Evolutionary conservation across 2,113 vertebrate species (phyloP).

Genomic region (Alligator mississippiensis): DNA sequence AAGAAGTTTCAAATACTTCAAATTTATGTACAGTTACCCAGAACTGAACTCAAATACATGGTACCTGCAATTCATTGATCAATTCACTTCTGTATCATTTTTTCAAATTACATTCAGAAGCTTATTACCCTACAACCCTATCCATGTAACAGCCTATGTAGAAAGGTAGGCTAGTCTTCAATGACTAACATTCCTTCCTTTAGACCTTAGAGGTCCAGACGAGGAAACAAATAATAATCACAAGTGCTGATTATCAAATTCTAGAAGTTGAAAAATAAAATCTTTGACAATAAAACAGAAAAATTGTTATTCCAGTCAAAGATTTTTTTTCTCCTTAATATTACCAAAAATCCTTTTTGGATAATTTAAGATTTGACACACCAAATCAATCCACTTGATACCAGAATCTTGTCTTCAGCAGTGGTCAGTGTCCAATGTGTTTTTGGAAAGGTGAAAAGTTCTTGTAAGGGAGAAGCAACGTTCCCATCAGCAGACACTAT

Average conservation of each 20-base stretch:
- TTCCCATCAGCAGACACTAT: background rate
- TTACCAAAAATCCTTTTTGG: background rate
- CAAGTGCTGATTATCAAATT: background rate
- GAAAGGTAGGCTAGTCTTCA: accelerated
- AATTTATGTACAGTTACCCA: background rate
- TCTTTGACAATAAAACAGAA: background rate
- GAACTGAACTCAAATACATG: background rate
- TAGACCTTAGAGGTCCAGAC: accelerated
- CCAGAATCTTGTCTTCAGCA: background rate
- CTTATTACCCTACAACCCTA: accelerated
- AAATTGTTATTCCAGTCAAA: background rate
- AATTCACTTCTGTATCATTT: background rate
- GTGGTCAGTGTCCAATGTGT: background rate
- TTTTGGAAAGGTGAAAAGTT: background rate
- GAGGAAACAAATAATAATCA: background rate
- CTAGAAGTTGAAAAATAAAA: background rate
- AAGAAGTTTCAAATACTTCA: background rate
- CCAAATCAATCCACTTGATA: background rate
- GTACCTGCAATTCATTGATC: background rate
- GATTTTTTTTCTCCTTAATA: background rate
- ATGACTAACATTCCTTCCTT: background rate
- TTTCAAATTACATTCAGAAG: background rate
- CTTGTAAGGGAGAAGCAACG: background rate
- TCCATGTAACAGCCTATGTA: background rate
- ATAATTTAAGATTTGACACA: slow-evolving; percentile 5